Conservation (phyloP, 2,797 vertebrate species). For the Chiroxiphia lanceolata region DNA sequence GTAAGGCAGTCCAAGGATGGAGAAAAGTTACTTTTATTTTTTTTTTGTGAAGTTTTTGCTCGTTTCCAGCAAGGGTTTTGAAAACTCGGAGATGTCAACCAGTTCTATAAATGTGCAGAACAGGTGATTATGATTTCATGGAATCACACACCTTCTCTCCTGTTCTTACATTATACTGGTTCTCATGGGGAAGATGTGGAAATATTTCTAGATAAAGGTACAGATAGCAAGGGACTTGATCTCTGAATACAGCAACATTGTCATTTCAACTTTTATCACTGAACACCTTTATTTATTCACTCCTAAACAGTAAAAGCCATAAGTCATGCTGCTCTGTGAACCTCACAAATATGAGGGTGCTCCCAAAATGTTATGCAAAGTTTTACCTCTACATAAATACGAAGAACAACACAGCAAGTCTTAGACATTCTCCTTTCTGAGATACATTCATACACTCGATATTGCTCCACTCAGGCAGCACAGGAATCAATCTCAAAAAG, state of each 20-base stretch:
- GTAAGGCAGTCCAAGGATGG: neutral
- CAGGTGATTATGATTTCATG: neutral
- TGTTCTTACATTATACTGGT: neutral
- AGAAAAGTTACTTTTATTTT: neutral
- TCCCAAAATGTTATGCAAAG: neutral
- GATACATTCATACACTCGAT: neutral
- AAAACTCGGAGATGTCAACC: neutral
- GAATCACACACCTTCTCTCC: neutral
- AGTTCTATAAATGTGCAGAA: neutral
- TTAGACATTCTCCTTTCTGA: neutral
- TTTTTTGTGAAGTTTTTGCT: neutral
- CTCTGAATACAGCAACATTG: neutral
- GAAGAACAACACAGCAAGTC: neutral
- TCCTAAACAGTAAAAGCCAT: neutral
- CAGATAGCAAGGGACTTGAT: neutral
- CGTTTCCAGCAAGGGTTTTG: neutral
- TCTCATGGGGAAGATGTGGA: neutral
- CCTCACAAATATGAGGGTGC: neutral
- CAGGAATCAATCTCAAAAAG: neutral
- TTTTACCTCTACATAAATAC: neutral
- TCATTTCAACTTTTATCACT: neutral
- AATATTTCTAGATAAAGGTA: neutral
- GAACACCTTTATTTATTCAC: neutral
- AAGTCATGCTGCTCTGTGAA: neutral
- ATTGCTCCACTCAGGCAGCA: neutral